Evolutionary conservation across 2,888 invertebrate genomes (phyloP), one percentile per base, ranked within the genome.

Genomic region (Apomyelois bistriatella): DNA sequence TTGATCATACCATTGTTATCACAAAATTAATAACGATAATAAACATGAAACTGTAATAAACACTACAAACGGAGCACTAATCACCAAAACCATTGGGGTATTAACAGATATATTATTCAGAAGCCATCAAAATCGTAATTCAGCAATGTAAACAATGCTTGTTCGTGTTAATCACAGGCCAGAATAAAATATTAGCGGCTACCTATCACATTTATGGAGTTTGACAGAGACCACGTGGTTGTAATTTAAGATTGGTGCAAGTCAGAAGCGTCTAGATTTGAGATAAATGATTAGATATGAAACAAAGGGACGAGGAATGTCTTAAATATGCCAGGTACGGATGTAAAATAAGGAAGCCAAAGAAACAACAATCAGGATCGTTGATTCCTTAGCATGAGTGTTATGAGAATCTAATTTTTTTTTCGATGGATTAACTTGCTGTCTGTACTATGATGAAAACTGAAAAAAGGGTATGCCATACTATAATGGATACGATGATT

Each of bases 241-340:
- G 58, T 57, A 57, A 59, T 57, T 60, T 58, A 52, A 49, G 32
- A 15, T 4, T 43, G 54, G 57, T 35, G n/a, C 48, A 53, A 58
- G 47, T 12, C 12, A 43, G 0, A 43, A 42, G 15, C 13, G 15
- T 12, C 15, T 1, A 13, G 15, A 30, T 28, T 30, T 43, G 28
- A 12, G n/a, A 28, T 5, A 7, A 28, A 28, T n/a, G n/a, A n/a
- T n/a, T n/a, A n/a, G n/a, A n/a, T n/a, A n/a, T n/a, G 28, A 28
- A 28, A 35, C 4, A 35, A 35, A 35, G n/a, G n/a, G n/a, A n/a
- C n/a, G n/a, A n/a, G n/a, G n/a, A n/a, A n/a, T n/a, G n/a, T n/a
- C n/a, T n/a, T n/a, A n/a, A n/a, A n/a, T n/a, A n/a, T n/a, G n/a
- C n/a, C n/a, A n/a, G n/a, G n/a, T n/a, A n/a, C n/a, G n/a, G n/a